Evolutionary conservation across 37 sponge, comb jelly and placozoan species (phyloP).

Genomic region (Spongilla lacustris): DNA sequence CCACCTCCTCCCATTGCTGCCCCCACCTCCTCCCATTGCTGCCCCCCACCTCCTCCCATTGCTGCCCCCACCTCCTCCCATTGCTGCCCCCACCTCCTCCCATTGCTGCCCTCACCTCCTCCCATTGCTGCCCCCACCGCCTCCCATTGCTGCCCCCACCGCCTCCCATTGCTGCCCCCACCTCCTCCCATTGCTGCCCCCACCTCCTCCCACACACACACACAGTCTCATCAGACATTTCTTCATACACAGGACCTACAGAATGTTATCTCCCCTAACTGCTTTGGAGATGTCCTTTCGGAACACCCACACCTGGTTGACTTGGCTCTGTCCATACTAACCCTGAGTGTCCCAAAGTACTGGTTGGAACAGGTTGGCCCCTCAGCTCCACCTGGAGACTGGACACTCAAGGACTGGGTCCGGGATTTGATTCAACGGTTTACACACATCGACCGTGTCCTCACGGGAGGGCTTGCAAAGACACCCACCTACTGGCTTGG

Average conservation of each 20-base stretch:
- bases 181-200: too few relatives aligned
- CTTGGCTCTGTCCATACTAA: slow-evolving; percentile 43
- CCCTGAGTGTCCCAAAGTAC: slow-evolving; percentile 26
- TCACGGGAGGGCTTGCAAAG: slow-evolving; percentile 61
- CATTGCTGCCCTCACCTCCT: too few relatives aligned
- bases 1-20: too few relatives aligned
- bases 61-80: too few relatives aligned
- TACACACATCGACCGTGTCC: slow-evolving; percentile 59
- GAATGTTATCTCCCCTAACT: background rate
- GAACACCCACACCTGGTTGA: slow-evolving; percentile 39
- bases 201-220: background rate
- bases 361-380: slow-evolving; percentile 58
- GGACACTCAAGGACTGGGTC: slow-evolving; percentile 70
- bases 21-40: too few relatives aligned
- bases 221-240: too few relatives aligned
- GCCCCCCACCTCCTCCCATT: too few relatives aligned
- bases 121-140: too few relatives aligned
- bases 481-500: slow-evolving; percentile 79
- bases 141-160: background rate
- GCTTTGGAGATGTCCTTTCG: slow-evolving; percentile 27
- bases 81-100: too few relatives aligned
- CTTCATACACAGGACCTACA: slow-evolving; percentile 43
- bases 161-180: too few relatives aligned
- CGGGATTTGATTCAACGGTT: slow-evolving; percentile 46
- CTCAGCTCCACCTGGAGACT: slow-evolving; percentile 46